Base-by-base conservation (phyloP, 2,888 invertebrate genomes). In the Ommatoiulus sabulosus region DNA sequence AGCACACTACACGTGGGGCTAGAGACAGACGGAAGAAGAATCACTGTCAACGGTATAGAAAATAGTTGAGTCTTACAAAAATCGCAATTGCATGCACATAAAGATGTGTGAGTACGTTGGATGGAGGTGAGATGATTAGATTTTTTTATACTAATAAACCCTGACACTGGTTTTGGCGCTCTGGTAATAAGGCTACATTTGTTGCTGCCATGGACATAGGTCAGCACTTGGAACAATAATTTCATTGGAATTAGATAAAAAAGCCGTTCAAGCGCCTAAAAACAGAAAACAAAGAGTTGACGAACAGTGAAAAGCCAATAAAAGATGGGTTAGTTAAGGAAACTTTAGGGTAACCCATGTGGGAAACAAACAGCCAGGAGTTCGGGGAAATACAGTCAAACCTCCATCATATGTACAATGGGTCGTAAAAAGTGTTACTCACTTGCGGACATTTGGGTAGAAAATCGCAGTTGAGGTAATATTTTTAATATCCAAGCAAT, bases 151-250 rank as follows among this genome's bases (percentile, higher is more conserved):
- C 80, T 80, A 80, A 80, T 43, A 80, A 80, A 80, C 80, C 80
- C 80, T 80, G 80, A 80, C 80, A 80, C 80, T 80, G 80, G 80
- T 80, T 80, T 80, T 80, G 80, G 80, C 80, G 80, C 80, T 80
- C 80, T 80, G 80, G 80, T 80, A 80, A 80, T 80, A 80, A 80
- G 80, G 80, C 80, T 80, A 80, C 80, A 80, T 10, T 80, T 80
- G 80, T 80, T 80, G 80, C 80, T 80, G 80, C 80, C 80, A 80
- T 80, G 80, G 80, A 80, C 80, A 80, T 24, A 12, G 80, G 80
- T 80, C 80, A 80, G 80, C 80, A 80, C 80, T 80, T 80, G 80
- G 80, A 80, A 80, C 80, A 80, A 80, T 80, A 80, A 80, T 80
- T 15, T 80, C 80, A 80, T 43, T 15, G 7, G 24, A 43, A 80